phyloP scores from a whole-genome alignment of 2,113 vertebrate genomes.

The Sebastes fasciatus region DNA sequence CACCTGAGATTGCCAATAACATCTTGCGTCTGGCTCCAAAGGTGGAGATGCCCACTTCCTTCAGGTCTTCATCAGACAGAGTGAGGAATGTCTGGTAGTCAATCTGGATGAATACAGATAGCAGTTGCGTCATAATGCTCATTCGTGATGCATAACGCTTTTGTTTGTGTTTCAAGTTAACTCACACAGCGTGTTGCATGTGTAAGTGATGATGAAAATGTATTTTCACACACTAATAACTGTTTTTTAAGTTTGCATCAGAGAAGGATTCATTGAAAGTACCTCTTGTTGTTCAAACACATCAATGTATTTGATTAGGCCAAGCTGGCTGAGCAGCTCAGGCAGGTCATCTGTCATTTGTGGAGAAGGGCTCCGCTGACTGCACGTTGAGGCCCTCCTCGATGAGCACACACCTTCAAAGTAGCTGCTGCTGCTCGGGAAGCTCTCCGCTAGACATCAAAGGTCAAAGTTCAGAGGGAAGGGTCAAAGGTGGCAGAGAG shows the following conservation, averaged over 20 bases:
- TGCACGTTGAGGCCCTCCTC: constrained; percentile 74
- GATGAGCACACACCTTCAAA: constrained; percentile 74
- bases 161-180: not conserved
- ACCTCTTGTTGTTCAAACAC: constrained; percentile 88
- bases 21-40: constrained; percentile 88
- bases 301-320: constrained; percentile 84
- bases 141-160: constrained; percentile 10
- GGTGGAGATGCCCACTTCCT: constrained; percentile 86
- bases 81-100: constrained; percentile 88
- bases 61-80: constrained; percentile 86
- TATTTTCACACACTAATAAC: not conserved
- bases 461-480: constrained; percentile 28
- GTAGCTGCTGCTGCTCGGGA: constrained; percentile 65
- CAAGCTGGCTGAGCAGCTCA: constrained; percentile 83
- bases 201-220: not conserved
- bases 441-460: constrained; percentile 71
- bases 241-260: not conserved
- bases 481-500: not conserved
- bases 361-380: constrained; percentile 73
- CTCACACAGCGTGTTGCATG: not conserved
- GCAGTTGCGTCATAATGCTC: constrained; percentile 21
- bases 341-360: constrained; percentile 74
- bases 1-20: constrained; percentile 85
- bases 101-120: constrained; percentile 71
- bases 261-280: not conserved